Conservation (phyloP, 2,797 vertebrate genomes). For the Clarias pachynema region DNA sequence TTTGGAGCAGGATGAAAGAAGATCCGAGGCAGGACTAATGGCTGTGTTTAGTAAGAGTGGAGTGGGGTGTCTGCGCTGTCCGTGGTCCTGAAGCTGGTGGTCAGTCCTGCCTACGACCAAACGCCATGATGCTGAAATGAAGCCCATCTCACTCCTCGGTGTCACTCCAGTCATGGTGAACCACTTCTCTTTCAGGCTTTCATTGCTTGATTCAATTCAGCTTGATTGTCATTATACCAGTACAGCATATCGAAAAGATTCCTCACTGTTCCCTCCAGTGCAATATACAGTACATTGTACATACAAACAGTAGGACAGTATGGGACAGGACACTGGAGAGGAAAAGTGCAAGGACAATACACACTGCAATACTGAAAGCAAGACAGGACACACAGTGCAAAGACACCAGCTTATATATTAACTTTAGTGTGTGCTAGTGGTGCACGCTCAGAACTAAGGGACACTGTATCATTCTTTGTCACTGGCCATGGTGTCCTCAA, state of each 20-base stretch:
- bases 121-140: not conserved
- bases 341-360: not conserved
- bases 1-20: not conserved
- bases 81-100: conserved; percentile 49
- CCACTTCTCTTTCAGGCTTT: not conserved
- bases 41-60: not conserved
- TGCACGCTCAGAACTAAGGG: not conserved
- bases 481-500: not conserved
- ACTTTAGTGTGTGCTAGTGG: not conserved
- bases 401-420: not conserved
- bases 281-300: not conserved
- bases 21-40: not conserved
- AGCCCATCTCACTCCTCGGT: not conserved
- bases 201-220: not conserved
- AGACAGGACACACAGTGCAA: not conserved
- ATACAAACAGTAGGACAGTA: not conserved
- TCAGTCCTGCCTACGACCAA: not conserved
- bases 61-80: conserved; percentile 12
- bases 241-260: not conserved
- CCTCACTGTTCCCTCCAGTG: not conserved
- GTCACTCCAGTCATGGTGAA: not conserved
- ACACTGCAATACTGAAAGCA: not conserved
- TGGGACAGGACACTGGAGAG: not conserved
- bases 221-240: not conserved
- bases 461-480: not conserved